Evolutionary conservation across 2,888 invertebrate species (phyloP).

Genomic region (Druceiella hillmani): DNA sequence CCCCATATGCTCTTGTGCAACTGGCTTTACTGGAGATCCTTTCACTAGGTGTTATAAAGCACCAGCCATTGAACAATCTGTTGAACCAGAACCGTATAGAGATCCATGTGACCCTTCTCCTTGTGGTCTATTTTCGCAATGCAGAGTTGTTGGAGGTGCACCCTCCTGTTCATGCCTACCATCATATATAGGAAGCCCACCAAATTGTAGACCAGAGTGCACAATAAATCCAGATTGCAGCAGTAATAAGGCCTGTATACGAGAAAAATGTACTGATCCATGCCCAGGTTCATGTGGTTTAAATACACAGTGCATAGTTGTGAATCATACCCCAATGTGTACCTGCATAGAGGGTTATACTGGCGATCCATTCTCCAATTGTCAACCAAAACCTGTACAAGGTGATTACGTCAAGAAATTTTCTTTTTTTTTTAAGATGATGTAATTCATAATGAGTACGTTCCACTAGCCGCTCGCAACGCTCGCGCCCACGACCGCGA

Average conservation of each 20-base stretch:
- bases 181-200: conserved; percentile 65
- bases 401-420: conserved; percentile 35
- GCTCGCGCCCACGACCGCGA: too few species aligned
- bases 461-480: too few species aligned
- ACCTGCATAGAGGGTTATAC: conserved; percentile 57
- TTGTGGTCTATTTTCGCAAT: conserved; percentile 68
- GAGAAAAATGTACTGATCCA: conserved; percentile 71
- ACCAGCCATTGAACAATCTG: conserved; percentile 28
- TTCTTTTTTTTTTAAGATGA: background rate
- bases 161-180: conserved; percentile 63
- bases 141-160: conserved; percentile 46
- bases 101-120: conserved; percentile 69
- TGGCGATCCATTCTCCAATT: conserved; percentile 72
- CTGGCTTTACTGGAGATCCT: conserved; percentile 57
- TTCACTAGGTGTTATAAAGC: conserved; percentile 53
- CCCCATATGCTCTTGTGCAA: conserved; percentile 63
- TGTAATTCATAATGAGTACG: background rate
- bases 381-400: conserved; percentile 48
- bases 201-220: conserved; percentile 71
- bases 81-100: conserved; percentile 32
- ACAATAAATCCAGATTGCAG: conserved; percentile 68
- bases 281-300: conserved; percentile 73
- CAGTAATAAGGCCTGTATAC: conserved; percentile 67
- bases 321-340: conserved; percentile 73
- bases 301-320: conserved; percentile 66